Percentiles rank a stretch among this genome's conserved stretches.
Evolutionary conservation across 2,113 vertebrate genomes (phyloP).

Genomic region (Ranitomeya imitator): DNA sequence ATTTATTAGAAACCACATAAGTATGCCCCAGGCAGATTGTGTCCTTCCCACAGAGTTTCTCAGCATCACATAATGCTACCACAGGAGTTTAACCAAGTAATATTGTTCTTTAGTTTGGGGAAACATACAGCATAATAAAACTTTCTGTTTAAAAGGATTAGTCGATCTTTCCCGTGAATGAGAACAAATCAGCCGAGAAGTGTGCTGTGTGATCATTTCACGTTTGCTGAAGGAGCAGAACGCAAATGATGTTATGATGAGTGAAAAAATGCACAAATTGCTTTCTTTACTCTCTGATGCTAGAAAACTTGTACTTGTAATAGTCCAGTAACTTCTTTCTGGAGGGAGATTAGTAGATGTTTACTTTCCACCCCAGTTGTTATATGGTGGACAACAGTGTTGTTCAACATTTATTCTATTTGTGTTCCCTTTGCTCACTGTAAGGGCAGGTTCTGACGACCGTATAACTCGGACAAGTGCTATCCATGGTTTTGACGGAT

Average conservation of each 20-base stretch:
- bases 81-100: neutral
- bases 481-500: no score
- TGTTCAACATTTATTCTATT: no score
- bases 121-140: neutral
- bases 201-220: neutral
- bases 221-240: conserved; percentile 24
- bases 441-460: no score
- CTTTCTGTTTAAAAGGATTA: conserved; percentile 12
- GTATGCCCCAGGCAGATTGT: neutral
- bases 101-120: neutral
- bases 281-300: neutral
- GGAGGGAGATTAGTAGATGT: neutral
- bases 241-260: neutral
- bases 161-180: neutral
- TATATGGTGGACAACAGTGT: neutral
- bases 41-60: conserved; percentile 5
- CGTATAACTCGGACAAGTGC: no score
- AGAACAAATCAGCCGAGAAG: conserved; percentile 2
- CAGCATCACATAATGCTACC: neutral
- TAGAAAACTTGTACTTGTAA: neutral
- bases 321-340: neutral
- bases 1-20: neutral
- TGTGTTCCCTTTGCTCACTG: no score
- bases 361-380: neutral
- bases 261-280: neutral